Base-by-base conservation (phyloP, 2,888 invertebrate species). In the Aplocera efformata region DNA sequence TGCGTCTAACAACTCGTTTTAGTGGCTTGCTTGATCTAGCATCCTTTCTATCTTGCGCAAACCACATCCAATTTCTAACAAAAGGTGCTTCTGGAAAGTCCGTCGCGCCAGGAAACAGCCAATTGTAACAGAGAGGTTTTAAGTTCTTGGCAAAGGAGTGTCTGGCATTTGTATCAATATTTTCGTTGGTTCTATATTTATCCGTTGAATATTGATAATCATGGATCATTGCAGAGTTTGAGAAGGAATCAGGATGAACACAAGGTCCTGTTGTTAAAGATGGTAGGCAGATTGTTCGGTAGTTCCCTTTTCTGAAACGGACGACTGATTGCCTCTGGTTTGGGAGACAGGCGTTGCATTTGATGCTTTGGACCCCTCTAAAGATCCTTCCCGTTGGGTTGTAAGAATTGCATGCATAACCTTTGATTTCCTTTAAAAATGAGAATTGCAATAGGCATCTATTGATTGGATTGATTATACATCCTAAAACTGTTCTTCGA, bases 61-160 rank as follows among this genome's bases (percentile, higher is more conserved):
- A 56, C 42, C 44, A 53, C 17, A 36, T 43, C 49, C 50, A 47
- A 21, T 50, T 41, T 0, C 10, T 20, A 1, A 38, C 31, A 20
- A 41, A 43, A 1, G 37, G 26, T n/a, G 8, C 11, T 3, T 7
- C 7, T 7, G 23, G n/a, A 8, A 7, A 29, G 10, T 25, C 25
- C 6, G 17, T 21, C 11, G 33, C 30, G 2, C 34, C 22, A 8
- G 20, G 20, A 11, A 7, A n/a, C n/a, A n/a, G 13, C 13, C 13
- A 17, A 5, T 17, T 17, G 13, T 17, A 17, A 17, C 13, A 3
- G 13, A 17, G 5, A 17, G 13, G 13, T 17, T 17, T 5, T 17
- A 17, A 5, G 2, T 17, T 17, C 13, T 5, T 17, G 2, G 13
- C 13, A 2, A 17, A 17, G 7, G 29, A 4, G 29, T 24, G 29